phyloP scores from a whole-genome alignment of 2,797 vertebrate species.

The Lacerta agilis region DNA sequence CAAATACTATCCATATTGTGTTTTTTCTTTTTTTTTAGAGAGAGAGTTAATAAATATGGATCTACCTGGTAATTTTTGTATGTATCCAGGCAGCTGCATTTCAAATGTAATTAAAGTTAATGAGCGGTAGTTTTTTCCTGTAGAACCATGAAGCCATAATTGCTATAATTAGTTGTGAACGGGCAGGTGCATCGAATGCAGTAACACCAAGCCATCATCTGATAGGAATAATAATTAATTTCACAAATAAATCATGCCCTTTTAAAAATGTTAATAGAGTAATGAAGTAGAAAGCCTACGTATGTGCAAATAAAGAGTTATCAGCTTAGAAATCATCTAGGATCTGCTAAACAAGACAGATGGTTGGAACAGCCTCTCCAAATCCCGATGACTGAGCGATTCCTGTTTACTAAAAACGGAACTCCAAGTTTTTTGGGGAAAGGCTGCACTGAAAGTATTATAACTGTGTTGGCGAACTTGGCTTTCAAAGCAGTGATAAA shows the following conservation, averaged over 20 bases:
- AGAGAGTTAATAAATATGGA: slow-evolving; percentile 64
- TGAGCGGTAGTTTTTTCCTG: slow-evolving; percentile 69
- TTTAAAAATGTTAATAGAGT: slow-evolving; percentile 61
- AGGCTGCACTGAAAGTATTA: not conserved
- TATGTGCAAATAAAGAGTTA: slow-evolving; percentile 57
- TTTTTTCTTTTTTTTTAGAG: slow-evolving; percentile 39
- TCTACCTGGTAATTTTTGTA: slow-evolving; percentile 66
- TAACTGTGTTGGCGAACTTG: accelerated
- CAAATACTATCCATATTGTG: slow-evolving; percentile 32
- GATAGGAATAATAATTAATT: slow-evolving; percentile 70
- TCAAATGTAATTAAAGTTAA: slow-evolving; percentile 77
- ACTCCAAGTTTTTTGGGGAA: slow-evolving; percentile 31
- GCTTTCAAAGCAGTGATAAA: slow-evolving; percentile 2
- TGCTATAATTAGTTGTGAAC: slow-evolving; percentile 71
- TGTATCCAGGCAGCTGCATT: slow-evolving; percentile 67
- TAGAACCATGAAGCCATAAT: slow-evolving; percentile 71
- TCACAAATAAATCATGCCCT: slow-evolving; percentile 63
- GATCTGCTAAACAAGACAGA: slow-evolving; percentile 60
- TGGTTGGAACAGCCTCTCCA: slow-evolving; percentile 45
- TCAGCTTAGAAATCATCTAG: slow-evolving; percentile 47
- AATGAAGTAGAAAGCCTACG: slow-evolving; percentile 51
- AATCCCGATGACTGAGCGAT: slow-evolving; percentile 8
- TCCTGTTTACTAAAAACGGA: slow-evolving; percentile 46
- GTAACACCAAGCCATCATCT: slow-evolving; percentile 62
- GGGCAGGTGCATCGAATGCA: slow-evolving; percentile 61